phyloP scores from a whole-genome alignment of 2,797 vertebrate species.

The Sebastes melanostomus region DNA sequence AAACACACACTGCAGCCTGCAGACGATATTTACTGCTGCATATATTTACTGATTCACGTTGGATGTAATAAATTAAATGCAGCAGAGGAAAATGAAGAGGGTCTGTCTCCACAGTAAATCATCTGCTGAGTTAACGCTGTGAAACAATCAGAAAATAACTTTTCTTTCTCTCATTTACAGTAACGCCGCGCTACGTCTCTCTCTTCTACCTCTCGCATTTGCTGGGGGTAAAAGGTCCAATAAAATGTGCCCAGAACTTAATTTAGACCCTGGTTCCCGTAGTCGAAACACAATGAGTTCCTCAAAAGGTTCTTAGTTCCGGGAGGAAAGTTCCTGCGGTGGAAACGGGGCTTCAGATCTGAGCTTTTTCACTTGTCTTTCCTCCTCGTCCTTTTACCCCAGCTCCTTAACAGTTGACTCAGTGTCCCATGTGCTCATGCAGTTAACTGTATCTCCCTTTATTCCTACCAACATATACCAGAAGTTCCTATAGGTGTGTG shows the following conservation, averaged over 20 bases:
- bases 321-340: neutral
- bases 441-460: no score
- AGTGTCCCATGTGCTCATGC: no score
- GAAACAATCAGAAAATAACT: no score
- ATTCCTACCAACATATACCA: constrained; percentile 6
- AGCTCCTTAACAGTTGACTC: no score
- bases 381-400: no score
- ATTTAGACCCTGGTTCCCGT: neutral
- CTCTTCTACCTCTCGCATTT: no score
- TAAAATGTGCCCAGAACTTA: neutral
- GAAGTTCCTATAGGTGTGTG: constrained; percentile 2
- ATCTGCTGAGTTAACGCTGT: neutral
- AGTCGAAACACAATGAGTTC: neutral
- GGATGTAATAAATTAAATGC: neutral
- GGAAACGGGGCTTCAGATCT: no score
- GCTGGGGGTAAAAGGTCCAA: neutral
- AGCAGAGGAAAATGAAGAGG: neutral
- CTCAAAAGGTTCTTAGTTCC: neutral
- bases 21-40: neutral
- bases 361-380: no score
- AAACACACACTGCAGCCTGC: no score
- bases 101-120: neutral
- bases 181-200: no score
- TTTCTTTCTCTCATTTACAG: no score
- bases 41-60: neutral